Evolutionary conservation across 2,888 invertebrate species (phyloP).

Genomic region (Idaea dimidiata): DNA sequence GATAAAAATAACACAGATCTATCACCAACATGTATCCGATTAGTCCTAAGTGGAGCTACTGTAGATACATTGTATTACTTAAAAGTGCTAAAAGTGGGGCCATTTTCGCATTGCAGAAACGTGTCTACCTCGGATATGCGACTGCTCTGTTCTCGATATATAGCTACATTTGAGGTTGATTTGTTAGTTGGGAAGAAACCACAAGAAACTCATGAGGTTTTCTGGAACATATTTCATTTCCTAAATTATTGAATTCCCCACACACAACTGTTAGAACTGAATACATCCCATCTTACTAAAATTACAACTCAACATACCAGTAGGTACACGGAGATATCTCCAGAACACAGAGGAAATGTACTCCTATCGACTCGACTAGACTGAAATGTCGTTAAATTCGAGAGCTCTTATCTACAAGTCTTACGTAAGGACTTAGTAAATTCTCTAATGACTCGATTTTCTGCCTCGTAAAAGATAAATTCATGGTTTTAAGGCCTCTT

Average conservation of each 20-base stretch:
- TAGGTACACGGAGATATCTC: conserved; percentile 19
- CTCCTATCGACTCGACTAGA: conserved; percentile 55
- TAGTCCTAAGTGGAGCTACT: no score
- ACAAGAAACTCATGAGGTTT: no score
- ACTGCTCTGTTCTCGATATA: no score
- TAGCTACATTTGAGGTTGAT: no score
- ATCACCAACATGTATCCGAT: no score
- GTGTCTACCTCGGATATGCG: no score
- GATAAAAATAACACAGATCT: no score
- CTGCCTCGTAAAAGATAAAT: conserved; percentile 50
- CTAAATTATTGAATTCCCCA: neutral
- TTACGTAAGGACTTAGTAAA: conserved; percentile 56
- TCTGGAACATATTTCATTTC: no score
- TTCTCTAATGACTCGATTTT: conserved; percentile 67
- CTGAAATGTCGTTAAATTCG: conserved; percentile 59
- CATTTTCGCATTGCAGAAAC: no score
- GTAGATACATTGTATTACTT: no score
- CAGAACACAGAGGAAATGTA: conserved; percentile 38
- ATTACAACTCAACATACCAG: conserved; percentile 17
- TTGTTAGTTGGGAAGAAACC: no score
- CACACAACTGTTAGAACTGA: neutral
- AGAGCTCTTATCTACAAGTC: conserved; percentile 60
- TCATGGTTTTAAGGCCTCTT: conserved; percentile 2
- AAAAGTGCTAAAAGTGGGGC: no score
- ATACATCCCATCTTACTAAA: conserved; percentile 7